Evolutionary conservation across 2,113 vertebrate species (phyloP).

Genomic region (Mormyrus lacerda): DNA sequence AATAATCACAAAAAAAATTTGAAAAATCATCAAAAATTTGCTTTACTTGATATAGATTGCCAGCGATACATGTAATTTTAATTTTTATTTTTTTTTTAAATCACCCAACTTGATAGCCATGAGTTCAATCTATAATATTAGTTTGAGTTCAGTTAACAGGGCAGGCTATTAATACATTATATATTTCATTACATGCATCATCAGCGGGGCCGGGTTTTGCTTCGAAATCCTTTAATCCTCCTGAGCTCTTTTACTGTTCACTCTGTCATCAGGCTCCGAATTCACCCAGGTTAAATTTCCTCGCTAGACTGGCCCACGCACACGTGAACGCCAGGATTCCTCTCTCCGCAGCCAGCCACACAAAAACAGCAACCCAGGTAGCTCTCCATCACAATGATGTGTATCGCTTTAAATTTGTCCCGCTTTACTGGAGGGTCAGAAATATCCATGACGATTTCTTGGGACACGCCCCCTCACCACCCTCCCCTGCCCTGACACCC

Average conservation of each 20-base stretch:
- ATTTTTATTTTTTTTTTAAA: neutral
- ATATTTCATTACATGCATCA: constrained; percentile 40
- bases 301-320: constrained; percentile 13
- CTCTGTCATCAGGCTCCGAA: neutral
- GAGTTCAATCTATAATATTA: constrained; percentile 33
- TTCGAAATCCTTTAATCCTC: constrained; percentile 39
- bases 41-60: neutral
- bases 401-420: neutral
- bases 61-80: neutral
- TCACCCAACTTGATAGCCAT: constrained; percentile 13
- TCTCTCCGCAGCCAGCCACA: too few species aligned
- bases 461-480: neutral
- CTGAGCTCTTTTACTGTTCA: constrained; percentile 21
- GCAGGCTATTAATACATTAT: constrained; percentile 36
- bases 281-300: constrained; percentile 20
- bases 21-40: neutral
- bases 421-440: neutral
- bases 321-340: neutral
- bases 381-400: neutral
- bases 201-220: constrained; percentile 20
- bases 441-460: constrained; percentile 1
- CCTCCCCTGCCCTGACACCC: neutral
- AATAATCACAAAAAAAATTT: neutral
- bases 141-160: constrained; percentile 33
- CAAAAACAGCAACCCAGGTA: neutral